Percentiles rank a stretch among this genome's conserved stretches.
phyloP scores from a whole-genome alignment of 2,888 invertebrate species.

The Ethmia dodecea region DNA sequence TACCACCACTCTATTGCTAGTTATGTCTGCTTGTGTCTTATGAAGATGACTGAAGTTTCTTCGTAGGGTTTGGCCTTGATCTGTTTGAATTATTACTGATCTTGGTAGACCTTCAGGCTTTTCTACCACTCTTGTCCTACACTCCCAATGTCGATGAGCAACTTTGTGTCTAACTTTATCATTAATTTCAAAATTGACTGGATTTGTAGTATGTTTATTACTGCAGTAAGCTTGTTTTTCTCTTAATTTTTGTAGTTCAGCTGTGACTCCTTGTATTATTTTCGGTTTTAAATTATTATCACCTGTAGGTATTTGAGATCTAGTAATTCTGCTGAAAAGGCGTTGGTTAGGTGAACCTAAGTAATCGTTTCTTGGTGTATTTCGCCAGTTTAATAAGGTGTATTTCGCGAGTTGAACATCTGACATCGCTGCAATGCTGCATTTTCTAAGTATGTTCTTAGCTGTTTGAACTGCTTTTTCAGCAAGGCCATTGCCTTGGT shows the following conservation, averaged over 20 bases:
- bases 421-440: neutral
- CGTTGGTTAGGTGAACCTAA: neutral
- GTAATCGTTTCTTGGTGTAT: neutral
- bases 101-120: conserved; percentile 13
- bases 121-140: conserved; percentile 14
- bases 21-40: no score
- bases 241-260: neutral
- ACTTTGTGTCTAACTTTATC: conserved; percentile 15
- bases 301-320: neutral
- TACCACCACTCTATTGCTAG: no score
- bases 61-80: no score
- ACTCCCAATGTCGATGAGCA: conserved; percentile 14
- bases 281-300: neutral
- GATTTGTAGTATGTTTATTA: conserved; percentile 8
- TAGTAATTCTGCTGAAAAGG: neutral
- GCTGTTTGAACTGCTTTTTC: no score
- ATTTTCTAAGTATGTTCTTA: no score
- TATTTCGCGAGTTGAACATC: neutral
- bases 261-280: neutral
- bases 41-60: no score
- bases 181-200: conserved; percentile 9
- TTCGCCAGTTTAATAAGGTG: neutral
- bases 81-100: no score
- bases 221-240: conserved; percentile 7
- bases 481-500: no score